Evolutionary conservation across 2,797 vertebrate genomes (phyloP), one percentile per base, ranked within the genome.

Genomic region (Xenops minutus): DNA sequence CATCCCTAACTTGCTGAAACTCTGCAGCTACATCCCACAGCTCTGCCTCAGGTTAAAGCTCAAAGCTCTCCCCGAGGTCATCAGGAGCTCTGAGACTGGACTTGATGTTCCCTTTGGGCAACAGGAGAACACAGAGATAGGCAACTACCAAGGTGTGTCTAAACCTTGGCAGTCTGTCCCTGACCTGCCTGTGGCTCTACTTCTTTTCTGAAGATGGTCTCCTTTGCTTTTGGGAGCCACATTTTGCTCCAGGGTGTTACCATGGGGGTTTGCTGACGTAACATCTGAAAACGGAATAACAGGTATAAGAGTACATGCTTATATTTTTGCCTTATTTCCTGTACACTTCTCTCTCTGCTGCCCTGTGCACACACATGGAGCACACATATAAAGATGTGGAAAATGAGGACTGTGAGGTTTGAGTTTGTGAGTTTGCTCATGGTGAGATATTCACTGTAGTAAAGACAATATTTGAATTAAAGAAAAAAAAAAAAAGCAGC

Each of bases 301-400:
- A 26, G 37, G 12, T 36, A 10, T 4, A 1, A 17, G 15, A 46
- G 9, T 36, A 20, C 0, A 0, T 19, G 6, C 10, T 14, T 19
- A 10, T 52, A 59, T 30, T 88, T 95, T 68, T 69, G 55, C 43
- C 29, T 44, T 72, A 4, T 75, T 61, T 83, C 51, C 56, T 44
- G 12, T 2, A 3, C 24, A 4, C 27, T 62, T 79, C 34, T 37
- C 39, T 88, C 32, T 32, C 0, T 0, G 0, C 32, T 56, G 88
- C 58, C 54, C 44, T 66, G 20, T 52, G 61, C 6, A 2, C 10
- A 2, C 20, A 51, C 8, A 34, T 0, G 0, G 21, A 15, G 3
- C 19, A 4, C 7, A 16, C 15, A 37, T 4, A 4, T 26, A 26
- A 83, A 64, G 56, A 41, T 0, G 0, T 46, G 19, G 49, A 66